Base-by-base conservation (phyloP, 2,888 invertebrate species). In the Nomada goodeniana region DNA sequence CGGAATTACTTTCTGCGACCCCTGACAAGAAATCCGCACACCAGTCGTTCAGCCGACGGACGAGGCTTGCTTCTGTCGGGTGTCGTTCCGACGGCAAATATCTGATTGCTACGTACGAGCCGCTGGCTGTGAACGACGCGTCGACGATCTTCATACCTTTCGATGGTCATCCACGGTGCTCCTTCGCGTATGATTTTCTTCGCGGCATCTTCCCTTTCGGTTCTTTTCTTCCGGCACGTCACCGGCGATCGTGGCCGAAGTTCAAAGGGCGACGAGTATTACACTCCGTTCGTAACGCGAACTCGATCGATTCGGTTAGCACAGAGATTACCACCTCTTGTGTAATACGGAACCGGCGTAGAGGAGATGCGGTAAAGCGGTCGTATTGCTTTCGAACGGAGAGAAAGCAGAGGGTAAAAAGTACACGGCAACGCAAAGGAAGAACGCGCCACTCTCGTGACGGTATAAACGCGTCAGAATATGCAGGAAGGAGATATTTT, bases 401-500 rank as follows among this genome's bases (percentile, higher is more conserved):
- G 44, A 26, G 72, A 73, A 55, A 20, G 72, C 59, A 26, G 29
- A 20, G 55, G 15, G 57, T 70, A 52, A 57, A 75, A 29, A 69
- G 65, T 52, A 29, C 18, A 53, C 18, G 60, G 29, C 55, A 67
- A n/a, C 52, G n/a, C 55, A 67, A 69, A 55, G 72, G 52, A 75
- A 70, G 57, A 71, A 73, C 82, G 71, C 71, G 63, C 60, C 63
- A 23, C 72, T 73, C 64, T 65, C 60, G 80, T 20, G 68, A 52
- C 72, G 80, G 76, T 69, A 61, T 65, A 74, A 84, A 85, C 84
- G 76, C 78, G 79, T 53, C 74, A 69, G 76, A 83, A 82, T 87
- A 83, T 82, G 82, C 79, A 83, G 84, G 87, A 84, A 76, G 81
- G 78, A 65, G 86, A 74, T 88, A 88, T 88, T 88, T 88, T 88